Base-by-base conservation (phyloP, 2,888 invertebrate species). In the Darwinula stevensoni region DNA sequence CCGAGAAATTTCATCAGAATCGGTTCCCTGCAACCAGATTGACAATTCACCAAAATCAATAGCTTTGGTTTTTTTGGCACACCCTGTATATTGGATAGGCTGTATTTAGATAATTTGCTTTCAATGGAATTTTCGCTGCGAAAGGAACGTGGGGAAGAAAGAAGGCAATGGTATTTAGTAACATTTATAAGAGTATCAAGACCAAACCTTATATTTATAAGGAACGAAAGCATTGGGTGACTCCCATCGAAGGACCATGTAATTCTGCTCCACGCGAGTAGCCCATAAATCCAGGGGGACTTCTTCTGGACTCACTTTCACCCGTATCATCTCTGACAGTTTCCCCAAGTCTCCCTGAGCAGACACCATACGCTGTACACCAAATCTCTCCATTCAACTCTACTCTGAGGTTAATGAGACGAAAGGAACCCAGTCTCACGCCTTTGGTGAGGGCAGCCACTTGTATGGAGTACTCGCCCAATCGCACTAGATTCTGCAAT, bases 261-360 rank as follows among this genome's bases (percentile, higher is more conserved):
- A 76, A 48, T 86, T 84, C 2, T 84, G 84, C 39, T 78, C 80
- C 6, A 82, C 74, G 44, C 78, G 76, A 45, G 75, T 74, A 17
- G 82, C 82, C 43, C 76, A 63, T 34, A 86, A 57, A 44, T 76
- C 67, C 42, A 80, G 58, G 37, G 84, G 84, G 41, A 86, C 84
- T 58, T 86, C 84, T 55, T 78, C 76, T 2, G 82, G 80, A 50
- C 72, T 76, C 2, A 82, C 76, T 54, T 74, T 74, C 2, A 82
- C 82, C 3, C 73, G 74, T 2, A 74, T 67, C 48, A 78, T 76
- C 45, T 80, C 75, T 35, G 82, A 84, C 32, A 86, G 58, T 35
- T 78, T 61, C 16, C 84, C 84, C 14, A 82, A 58, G n/a, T 22
- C 6, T 9, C 74, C 74, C 37, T 48, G 36, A 18, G 33, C 16